phyloP scores from a whole-genome alignment of 2,888 invertebrate genomes.

The Megaustenia siamemsis region DNA sequence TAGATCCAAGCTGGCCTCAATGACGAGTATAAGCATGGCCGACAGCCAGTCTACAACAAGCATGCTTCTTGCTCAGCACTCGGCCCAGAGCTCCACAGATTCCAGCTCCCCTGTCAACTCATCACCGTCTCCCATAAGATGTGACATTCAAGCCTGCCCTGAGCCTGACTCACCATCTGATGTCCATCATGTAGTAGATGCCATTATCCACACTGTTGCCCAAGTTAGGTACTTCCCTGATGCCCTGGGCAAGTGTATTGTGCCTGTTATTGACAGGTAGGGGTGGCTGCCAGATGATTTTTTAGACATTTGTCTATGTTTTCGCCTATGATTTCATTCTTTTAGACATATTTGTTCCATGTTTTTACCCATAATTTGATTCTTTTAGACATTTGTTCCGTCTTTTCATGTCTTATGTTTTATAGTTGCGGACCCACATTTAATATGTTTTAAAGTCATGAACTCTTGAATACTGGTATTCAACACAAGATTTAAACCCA shows the following conservation, averaged over 20 bases:
- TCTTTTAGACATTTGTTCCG: no score
- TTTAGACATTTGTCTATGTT: no score
- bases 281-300: background rate
- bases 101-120: slow-evolving; percentile 46
- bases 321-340: no score
- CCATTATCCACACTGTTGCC: slow-evolving; percentile 63
- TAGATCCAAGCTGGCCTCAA: background rate
- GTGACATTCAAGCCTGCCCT: background rate
- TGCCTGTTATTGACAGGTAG: slow-evolving; percentile 76
- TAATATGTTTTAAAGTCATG: no score
- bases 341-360: background rate
- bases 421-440: no score
- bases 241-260: slow-evolving; percentile 72
- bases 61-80: slow-evolving; percentile 35
- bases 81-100: slow-evolving; percentile 44
- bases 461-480: no score
- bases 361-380: no score
- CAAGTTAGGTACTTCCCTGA: slow-evolving; percentile 69
- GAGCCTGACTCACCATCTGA: slow-evolving; percentile 32
- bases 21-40: background rate
- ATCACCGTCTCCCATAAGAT: slow-evolving; percentile 15
- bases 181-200: slow-evolving; percentile 55
- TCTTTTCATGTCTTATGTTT: no score
- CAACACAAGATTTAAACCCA: no score
- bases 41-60: slow-evolving; percentile 15